These are phyloP conservation scores for Forbesichthys papilliferus DNA, from an alignment of 2,113 vertebrate species.

Conservation along the genomic window DNA sequence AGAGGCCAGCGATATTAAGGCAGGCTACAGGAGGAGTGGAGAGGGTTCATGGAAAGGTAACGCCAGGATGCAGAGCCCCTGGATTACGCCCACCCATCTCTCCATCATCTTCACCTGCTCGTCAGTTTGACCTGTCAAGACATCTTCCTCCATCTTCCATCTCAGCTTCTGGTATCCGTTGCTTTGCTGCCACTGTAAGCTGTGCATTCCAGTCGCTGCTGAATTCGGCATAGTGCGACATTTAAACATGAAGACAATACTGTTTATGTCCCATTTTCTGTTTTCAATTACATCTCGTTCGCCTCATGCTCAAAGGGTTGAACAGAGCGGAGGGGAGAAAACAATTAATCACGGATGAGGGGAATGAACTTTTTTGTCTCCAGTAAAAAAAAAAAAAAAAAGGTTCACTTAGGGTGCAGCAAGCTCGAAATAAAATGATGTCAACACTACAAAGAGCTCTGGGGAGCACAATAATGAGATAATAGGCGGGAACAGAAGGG, in stretches of 20 bases:
- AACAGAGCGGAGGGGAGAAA: conserved; percentile 3
- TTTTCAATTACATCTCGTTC: conserved; percentile 31
- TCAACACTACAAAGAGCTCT: conserved; percentile 17
- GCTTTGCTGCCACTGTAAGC: neutral
- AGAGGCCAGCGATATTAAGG: conserved; percentile 25
- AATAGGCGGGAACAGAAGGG: neutral
- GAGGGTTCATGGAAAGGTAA: conserved; percentile 60
- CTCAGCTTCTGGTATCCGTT: neutral
- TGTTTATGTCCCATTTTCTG: conserved; percentile 1
- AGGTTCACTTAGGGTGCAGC: conserved; percentile 31
- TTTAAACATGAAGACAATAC: conserved; percentile 20
- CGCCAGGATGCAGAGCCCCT: conserved; percentile 14
- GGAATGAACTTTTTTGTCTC: conserved; percentile 21
- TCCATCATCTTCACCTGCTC: conserved; percentile 13
- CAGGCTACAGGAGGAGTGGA: conserved; percentile 38
- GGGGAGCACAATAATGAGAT: neutral
- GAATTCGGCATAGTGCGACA: conserved; percentile 7
- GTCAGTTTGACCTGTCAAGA: neutral
- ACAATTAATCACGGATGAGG: conserved; percentile 26
- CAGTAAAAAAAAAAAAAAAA: conserved; percentile 14
- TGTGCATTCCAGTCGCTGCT: neutral
- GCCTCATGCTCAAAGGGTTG: conserved; percentile 14
- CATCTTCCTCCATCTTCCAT: neutral
- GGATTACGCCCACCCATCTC: neutral
- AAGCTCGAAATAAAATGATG: conserved; percentile 14